Evolutionary conservation across 2,888 invertebrate species (phyloP), one percentile per base, ranked within the genome.

Genomic region (Spodoptera exigua): DNA sequence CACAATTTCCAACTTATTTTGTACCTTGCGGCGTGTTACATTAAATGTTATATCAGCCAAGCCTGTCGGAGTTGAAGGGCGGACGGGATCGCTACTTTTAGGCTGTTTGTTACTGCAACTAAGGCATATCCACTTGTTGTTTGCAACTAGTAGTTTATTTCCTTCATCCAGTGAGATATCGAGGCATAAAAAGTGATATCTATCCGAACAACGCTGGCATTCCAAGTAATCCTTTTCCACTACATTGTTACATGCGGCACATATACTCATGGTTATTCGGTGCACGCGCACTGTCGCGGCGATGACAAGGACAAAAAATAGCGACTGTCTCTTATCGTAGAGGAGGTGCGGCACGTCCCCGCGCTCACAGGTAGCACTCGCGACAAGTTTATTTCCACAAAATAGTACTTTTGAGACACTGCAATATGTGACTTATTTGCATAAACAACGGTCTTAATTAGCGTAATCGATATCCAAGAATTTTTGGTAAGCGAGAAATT

Each of bases 271-370:
- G 17, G 21, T 43, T 43, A 43, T 43, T 43, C 43, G 18, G 43
- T 43, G 43, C 43, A 43, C 14, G 43, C 43, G 43, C 43, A 43
- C 43, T 43, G 18, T 10, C 21, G 43, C 21, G 21, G 18, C 43
- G 43, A 18, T 43, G 21, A 43, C 43, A 43, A 43, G 43, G 43
- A 43, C 43, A 12, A 43, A 43, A 21, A 43, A 43, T 43, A 9
- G 3, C 17, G 12, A 43, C 43, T 43, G 43, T 43, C 43, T 43
- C 43, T 43, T 43, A 43, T 43, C 43, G 43, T 21, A 43, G 43
- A 21, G 43, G 43, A 18, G 43, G 17, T 43, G 43, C 17, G 43
- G 43, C 21, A 17, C 2, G 43, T 18, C 43, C 18, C 43, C 43
- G 18, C 56, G 47, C 56, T 34, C 40, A 11, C 40, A 14, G 14